A percentile compares a stretch with the other conserved stretches of the same genome.
These are phyloP conservation scores for Eupithecia insigniata DNA, from an alignment of 2,888 invertebrate species.

Conservation along the genomic window DNA sequence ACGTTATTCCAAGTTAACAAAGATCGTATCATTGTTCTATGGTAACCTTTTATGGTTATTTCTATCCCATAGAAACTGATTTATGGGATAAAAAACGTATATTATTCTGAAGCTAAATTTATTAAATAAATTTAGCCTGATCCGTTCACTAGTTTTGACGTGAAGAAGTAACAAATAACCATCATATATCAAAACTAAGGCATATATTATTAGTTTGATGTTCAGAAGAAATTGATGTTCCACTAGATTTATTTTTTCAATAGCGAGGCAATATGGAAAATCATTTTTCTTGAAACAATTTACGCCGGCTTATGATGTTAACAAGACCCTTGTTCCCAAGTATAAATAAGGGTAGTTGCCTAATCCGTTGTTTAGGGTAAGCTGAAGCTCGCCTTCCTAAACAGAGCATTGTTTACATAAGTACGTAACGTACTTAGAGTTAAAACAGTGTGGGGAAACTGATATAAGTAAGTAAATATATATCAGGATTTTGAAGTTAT, in stretches of 20 bases:
- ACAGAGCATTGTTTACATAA: conserved; percentile 27
- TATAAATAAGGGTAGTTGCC: conserved; percentile 41
- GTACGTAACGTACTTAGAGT: conserved; percentile 12
- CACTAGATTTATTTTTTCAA: not conserved
- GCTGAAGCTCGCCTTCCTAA: conserved; percentile 31
- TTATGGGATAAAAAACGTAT: not conserved
- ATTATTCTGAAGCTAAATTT: not conserved
- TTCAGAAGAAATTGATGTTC: not conserved
- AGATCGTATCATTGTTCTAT: not conserved
- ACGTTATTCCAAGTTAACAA: not conserved
- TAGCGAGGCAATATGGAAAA: conserved; percentile 22
- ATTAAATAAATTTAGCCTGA: not conserved
- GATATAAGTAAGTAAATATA: conserved; percentile 9
- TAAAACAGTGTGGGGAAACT: conserved; percentile 16
- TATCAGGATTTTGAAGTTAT: not conserved
- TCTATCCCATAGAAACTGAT: not conserved
- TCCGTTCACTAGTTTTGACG: not conserved
- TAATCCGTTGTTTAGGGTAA: conserved; percentile 43
- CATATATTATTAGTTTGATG: not conserved
- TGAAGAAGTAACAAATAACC: not conserved
- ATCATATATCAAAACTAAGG: not conserved
- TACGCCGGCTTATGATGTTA: conserved; percentile 40
- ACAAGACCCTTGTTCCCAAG: conserved; percentile 40
- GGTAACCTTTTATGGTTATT: not conserved
- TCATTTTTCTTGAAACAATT: conserved; percentile 36